These are phyloP conservation scores for Sus cebifrons DNA, from an alignment of 2,797 vertebrate genomes.

Conservation along the genomic window DNA sequence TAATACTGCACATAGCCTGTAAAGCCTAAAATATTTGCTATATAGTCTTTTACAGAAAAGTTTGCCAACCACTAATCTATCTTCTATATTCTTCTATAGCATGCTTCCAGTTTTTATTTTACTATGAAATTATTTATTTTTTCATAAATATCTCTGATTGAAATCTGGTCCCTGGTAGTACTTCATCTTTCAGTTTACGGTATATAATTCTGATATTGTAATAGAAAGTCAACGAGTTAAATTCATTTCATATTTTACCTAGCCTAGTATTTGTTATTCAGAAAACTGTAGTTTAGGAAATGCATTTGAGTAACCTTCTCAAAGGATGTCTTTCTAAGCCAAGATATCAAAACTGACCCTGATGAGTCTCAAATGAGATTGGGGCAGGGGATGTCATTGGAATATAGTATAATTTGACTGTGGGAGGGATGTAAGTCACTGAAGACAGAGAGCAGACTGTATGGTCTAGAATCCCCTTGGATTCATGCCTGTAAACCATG, in stretches of 20 bases:
- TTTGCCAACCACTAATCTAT: background rate
- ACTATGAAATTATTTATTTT: background rate
- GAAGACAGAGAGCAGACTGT: background rate
- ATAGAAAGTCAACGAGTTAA: background rate
- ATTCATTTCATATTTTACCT: background rate
- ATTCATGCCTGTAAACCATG: background rate
- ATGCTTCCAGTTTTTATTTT: slow-evolving; percentile 43
- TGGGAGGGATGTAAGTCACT: background rate
- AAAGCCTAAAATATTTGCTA: slow-evolving; percentile 13
- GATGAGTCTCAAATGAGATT: background rate
- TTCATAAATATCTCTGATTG: background rate
- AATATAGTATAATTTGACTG: background rate
- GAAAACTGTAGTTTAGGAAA: background rate
- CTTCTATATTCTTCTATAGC: background rate
- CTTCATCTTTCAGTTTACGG: background rate
- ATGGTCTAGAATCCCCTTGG: background rate
- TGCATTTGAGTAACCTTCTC: background rate
- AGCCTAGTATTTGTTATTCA: background rate
- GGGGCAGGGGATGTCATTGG: background rate
- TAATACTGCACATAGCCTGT: background rate
- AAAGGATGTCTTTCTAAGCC: background rate
- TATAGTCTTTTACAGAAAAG: background rate
- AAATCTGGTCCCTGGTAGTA: background rate
- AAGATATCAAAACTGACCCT: background rate
- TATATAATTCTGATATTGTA: background rate